A percentile compares a stretch with the other conserved stretches of the same genome.
Conservation (phyloP, 2,888 invertebrate genomes). For the Candidula unifasciata region DNA sequence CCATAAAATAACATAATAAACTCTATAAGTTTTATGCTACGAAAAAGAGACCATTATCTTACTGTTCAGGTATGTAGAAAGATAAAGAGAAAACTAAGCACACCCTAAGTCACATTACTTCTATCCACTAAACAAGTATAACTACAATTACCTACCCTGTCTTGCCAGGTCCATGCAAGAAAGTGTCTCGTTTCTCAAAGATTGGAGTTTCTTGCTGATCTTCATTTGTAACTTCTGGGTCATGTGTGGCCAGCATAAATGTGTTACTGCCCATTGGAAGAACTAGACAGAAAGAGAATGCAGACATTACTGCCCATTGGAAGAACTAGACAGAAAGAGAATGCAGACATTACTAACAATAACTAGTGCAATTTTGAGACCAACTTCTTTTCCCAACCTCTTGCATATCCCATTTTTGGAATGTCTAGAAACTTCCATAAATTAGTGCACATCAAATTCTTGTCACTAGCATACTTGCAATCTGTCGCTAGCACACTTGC, state of each 20-base stretch:
- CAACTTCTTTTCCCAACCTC: too few species aligned
- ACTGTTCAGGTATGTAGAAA: too few species aligned
- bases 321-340: slow-evolving; percentile 77
- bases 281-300: slow-evolving; percentile 65
- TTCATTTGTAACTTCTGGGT: slow-evolving; percentile 81
- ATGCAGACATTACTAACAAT: too few species aligned
- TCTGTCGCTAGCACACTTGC: too few species aligned
- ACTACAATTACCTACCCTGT: slow-evolving; percentile 79
- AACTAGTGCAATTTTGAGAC: too few species aligned
- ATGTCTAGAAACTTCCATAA: too few species aligned
- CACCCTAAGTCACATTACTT: background rate
- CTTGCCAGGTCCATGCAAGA: slow-evolving; percentile 90
- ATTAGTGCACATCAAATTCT: too few species aligned
- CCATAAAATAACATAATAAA: too few species aligned
- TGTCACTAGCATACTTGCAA: too few species aligned
- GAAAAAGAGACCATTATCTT: too few species aligned
- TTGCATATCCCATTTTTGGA: too few species aligned
- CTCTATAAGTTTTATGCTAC: too few species aligned
- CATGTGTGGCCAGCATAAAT: slow-evolving; percentile 91
- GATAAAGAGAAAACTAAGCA: background rate
- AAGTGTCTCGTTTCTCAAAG: slow-evolving; percentile 94
- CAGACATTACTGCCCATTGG: slow-evolving; percentile 78
- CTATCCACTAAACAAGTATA: background rate
- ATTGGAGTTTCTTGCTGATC: slow-evolving; percentile 79
- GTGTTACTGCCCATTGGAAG: slow-evolving; percentile 88